phyloP scores from a whole-genome alignment of 2,113 vertebrate species.

The Gallinago jamesoni region DNA sequence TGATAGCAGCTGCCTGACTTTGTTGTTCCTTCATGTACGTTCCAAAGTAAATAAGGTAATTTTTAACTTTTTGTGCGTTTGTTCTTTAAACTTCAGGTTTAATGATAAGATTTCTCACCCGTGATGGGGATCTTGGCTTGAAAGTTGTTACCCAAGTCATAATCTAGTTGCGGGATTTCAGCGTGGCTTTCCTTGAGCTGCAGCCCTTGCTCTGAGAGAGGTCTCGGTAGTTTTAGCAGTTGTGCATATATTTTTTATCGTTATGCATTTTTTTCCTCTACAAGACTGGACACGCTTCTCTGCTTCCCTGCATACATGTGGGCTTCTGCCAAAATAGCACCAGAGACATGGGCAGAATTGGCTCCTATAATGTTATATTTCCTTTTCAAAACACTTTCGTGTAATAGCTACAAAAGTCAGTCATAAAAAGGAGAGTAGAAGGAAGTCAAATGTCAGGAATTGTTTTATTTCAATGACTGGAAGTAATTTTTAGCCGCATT shows the following conservation, averaged over 20 bases:
- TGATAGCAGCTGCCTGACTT: not conserved
- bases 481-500: conserved; percentile 16
- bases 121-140: not conserved
- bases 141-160: not conserved
- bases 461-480: conserved; percentile 16
- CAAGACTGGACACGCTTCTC: not conserved
- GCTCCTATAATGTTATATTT: not conserved
- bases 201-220: not conserved
- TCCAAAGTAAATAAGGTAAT: not conserved
- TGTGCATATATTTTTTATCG: not conserved
- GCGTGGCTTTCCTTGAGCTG: not conserved
- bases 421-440: not conserved
- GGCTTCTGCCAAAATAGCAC: not conserved
- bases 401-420: not conserved
- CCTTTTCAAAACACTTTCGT: not conserved
- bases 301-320: not conserved
- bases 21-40: not conserved
- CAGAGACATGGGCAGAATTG: not conserved
- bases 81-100: not conserved
- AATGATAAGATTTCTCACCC: not conserved
- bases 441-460: conserved; percentile 15
- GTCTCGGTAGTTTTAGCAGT: not conserved
- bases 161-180: not conserved
- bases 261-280: not conserved
- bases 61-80: not conserved